Evolutionary conservation across 1,140 invertebrate genomes (phyloP).

Genomic region (Drosophila prosaltans): DNA sequence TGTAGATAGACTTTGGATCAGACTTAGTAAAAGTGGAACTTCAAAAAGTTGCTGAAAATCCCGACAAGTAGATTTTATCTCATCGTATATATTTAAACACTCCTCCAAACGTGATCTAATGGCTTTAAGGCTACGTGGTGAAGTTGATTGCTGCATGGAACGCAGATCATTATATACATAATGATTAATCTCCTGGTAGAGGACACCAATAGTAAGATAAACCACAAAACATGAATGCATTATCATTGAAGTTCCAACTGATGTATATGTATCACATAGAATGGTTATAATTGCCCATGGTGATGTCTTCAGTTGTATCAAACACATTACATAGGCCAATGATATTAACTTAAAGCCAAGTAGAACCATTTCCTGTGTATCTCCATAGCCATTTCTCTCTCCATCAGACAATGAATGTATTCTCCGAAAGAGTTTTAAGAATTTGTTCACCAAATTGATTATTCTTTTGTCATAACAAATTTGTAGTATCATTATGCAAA

Average conservation of each 20-base stretch:
- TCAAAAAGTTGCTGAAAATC: slow-evolving; percentile 55
- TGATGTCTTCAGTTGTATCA: not conserved
- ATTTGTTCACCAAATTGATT: slow-evolving; percentile 50
- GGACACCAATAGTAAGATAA: slow-evolving; percentile 54
- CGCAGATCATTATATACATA: slow-evolving; percentile 55
- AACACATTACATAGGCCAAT: slow-evolving; percentile 5
- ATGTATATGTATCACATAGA: slow-evolving; percentile 28
- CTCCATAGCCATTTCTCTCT: slow-evolving; percentile 40
- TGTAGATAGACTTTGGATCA: slow-evolving; percentile 37
- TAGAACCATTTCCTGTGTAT: slow-evolving; percentile 46
- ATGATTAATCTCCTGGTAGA: slow-evolving; percentile 54
- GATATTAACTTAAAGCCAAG: slow-evolving; percentile 46
- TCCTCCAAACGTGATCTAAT: slow-evolving; percentile 51
- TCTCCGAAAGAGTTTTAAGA: slow-evolving; percentile 50
- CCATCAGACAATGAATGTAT: slow-evolving; percentile 29
- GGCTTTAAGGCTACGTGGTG: slow-evolving; percentile 25
- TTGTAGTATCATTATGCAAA: slow-evolving; percentile 46
- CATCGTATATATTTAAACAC: slow-evolving; percentile 58
- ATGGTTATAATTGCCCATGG: not conserved
- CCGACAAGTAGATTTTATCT: slow-evolving; percentile 40
- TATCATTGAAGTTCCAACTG: slow-evolving; percentile 44
- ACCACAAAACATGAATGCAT: slow-evolving; percentile 57
- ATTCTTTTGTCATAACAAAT: slow-evolving; percentile 38
- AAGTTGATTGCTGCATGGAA: slow-evolving; percentile 37
- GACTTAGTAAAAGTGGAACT: slow-evolving; percentile 38